Conservation (phyloP, 2,113 vertebrate species). For the Hypomesus transpacificus region DNA sequence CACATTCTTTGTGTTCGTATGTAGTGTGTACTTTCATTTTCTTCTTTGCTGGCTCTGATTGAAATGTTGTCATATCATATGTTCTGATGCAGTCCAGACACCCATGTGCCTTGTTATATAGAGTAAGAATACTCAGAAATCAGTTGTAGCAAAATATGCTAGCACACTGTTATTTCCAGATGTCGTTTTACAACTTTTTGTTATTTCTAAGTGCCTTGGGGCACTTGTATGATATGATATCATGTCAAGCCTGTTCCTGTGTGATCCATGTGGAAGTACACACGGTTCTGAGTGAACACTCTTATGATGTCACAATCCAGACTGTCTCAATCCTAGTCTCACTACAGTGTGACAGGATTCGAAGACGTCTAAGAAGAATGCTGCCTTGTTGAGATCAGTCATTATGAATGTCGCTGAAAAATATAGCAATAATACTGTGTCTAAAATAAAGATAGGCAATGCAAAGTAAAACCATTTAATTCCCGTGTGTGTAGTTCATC, state of each 20-base stretch:
- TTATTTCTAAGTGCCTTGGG: not conserved
- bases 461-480: not conserved
- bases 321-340: not conserved
- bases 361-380: not conserved
- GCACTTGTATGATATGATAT: not conserved
- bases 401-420: not conserved
- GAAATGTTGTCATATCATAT: slow-evolving; percentile 3
- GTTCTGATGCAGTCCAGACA: slow-evolving; percentile 38
- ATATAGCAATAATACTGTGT: not conserved
- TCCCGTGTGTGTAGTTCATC: not conserved
- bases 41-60: not conserved
- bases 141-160: slow-evolving; percentile 50
- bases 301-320: not conserved
- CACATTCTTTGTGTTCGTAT: not conserved
- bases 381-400: slow-evolving; percentile 3
- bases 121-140: slow-evolving; percentile 1
- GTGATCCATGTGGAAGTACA: not conserved
- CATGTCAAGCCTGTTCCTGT: not conserved
- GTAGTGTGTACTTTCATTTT: slow-evolving; percentile 1
- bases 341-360: not conserved
- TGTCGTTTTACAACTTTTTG: slow-evolving; percentile 3
- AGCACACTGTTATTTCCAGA: slow-evolving; percentile 14
- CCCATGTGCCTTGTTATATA: slow-evolving; percentile 59
- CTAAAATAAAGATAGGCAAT: not conserved
- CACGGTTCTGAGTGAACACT: not conserved